phyloP scores from a whole-genome alignment of 2,113 vertebrate genomes.

The Pluvianellus socialis region DNA sequence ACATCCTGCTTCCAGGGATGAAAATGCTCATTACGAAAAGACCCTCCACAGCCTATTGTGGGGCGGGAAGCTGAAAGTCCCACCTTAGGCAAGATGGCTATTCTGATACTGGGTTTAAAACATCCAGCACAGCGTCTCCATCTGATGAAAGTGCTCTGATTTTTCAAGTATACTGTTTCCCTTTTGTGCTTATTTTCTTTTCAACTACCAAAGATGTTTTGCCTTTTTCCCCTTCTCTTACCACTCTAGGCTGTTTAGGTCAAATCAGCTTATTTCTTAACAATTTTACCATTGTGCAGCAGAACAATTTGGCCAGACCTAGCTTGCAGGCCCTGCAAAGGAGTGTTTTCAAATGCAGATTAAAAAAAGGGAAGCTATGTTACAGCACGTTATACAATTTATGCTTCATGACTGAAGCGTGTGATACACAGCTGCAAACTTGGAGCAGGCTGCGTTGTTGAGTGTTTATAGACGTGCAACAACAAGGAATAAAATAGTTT shows the following conservation, averaged over 20 bases:
- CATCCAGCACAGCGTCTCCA: not conserved
- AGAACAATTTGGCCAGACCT: not conserved
- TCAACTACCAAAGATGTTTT: not conserved
- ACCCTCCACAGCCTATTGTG: not conserved
- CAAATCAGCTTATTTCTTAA: not conserved
- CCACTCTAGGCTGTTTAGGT: not conserved
- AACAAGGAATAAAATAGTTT: not conserved
- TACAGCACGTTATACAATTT: not conserved
- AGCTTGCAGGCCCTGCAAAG: not conserved
- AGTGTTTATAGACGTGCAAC: rapidly evolving
- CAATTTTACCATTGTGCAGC: no score
- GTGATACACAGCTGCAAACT: not conserved
- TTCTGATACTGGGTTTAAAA: not conserved
- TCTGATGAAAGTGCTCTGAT: not conserved
- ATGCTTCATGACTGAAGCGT: not conserved
- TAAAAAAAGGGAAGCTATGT: not conserved
- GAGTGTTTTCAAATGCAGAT: not conserved
- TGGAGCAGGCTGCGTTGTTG: not conserved
- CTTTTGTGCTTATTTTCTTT: rapidly evolving
- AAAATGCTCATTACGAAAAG: not conserved
- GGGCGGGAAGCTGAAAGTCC: not conserved
- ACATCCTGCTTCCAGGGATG: not conserved
- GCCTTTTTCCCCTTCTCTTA: not conserved
- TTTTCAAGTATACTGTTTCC: rapidly evolving
- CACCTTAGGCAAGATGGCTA: not conserved